phyloP scores from a whole-genome alignment of 2,888 invertebrate species.

The Amphipoea oculea region DNA sequence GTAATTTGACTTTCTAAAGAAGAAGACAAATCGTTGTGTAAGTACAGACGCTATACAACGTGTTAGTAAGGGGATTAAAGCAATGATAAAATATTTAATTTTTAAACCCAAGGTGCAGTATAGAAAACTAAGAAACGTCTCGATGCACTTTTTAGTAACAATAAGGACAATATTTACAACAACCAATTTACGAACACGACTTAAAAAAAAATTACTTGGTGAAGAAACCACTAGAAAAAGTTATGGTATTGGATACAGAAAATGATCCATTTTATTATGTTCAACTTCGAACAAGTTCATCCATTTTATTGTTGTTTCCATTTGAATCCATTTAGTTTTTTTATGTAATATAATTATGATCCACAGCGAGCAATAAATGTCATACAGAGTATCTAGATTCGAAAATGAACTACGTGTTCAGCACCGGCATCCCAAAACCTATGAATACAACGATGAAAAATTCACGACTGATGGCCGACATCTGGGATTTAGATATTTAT shows the following conservation, averaged over 20 bases:
- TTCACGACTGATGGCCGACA: neutral
- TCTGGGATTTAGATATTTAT: neutral
- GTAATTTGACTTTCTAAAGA: too few relatives aligned
- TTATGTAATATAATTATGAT: neutral
- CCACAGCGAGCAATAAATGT: neutral
- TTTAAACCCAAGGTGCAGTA: too few relatives aligned
- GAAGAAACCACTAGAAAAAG: neutral
- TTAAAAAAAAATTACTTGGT: neutral
- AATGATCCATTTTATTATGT: neutral
- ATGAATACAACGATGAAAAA: neutral
- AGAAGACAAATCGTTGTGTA: too few relatives aligned
- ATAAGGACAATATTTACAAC: neutral
- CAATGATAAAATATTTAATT: too few relatives aligned
- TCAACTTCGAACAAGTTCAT: too few relatives aligned
- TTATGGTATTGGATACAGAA: neutral
- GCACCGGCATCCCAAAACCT: too few relatives aligned
- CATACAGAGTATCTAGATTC: neutral
- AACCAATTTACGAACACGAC: neutral
- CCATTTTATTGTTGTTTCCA: neutral
- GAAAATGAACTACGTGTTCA: neutral
- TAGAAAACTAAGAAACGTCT: too few relatives aligned
- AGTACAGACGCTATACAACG: too few relatives aligned
- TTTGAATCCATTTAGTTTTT: neutral
- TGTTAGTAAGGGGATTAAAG: too few relatives aligned
- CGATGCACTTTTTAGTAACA: neutral